These are phyloP conservation scores for Agrilus biguttatus DNA, from an alignment of 2,888 invertebrate species.

Conservation along the genomic window DNA sequence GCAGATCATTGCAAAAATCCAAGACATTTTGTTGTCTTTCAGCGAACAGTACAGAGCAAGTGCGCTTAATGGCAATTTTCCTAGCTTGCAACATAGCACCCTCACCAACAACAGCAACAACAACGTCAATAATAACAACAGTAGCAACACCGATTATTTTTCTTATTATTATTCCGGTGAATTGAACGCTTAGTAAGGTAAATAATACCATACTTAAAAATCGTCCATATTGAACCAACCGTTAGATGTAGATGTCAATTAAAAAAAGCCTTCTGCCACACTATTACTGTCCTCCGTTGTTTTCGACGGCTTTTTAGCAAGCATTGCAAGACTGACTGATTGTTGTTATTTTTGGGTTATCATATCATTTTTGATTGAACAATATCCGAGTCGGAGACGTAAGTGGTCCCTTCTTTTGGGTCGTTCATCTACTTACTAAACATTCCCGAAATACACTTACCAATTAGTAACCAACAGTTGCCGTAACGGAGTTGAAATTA, in stretches of 20 bases:
- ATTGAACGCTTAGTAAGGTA: slow-evolving; percentile 39
- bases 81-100: slow-evolving; percentile 29
- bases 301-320: background rate
- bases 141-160: slow-evolving; percentile 44
- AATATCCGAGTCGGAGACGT: no score
- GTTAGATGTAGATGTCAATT: slow-evolving; percentile 9
- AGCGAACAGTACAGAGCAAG: slow-evolving; percentile 45
- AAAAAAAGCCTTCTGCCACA: slow-evolving; percentile 8
- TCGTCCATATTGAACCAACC: slow-evolving; percentile 3
- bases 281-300: slow-evolving; percentile 3
- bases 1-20: slow-evolving; percentile 75
- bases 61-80: slow-evolving; percentile 32
- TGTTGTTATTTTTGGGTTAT: slow-evolving; percentile 1
- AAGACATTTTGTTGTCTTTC: slow-evolving; percentile 63
- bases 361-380: slow-evolving; percentile 2
- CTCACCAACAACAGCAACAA: slow-evolving; percentile 25
- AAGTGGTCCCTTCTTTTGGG: no score
- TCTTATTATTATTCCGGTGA: slow-evolving; percentile 47
- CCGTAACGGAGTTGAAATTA: no score
- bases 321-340: slow-evolving; percentile 8
- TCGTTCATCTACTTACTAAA: no score
- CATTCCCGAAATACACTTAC: no score
- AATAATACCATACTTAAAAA: no score
- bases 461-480: no score
- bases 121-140: slow-evolving; percentile 28